These are phyloP conservation scores for Balearica regulorum DNA, from an alignment of 2,797 vertebrate genomes.

Conservation along the genomic window DNA sequence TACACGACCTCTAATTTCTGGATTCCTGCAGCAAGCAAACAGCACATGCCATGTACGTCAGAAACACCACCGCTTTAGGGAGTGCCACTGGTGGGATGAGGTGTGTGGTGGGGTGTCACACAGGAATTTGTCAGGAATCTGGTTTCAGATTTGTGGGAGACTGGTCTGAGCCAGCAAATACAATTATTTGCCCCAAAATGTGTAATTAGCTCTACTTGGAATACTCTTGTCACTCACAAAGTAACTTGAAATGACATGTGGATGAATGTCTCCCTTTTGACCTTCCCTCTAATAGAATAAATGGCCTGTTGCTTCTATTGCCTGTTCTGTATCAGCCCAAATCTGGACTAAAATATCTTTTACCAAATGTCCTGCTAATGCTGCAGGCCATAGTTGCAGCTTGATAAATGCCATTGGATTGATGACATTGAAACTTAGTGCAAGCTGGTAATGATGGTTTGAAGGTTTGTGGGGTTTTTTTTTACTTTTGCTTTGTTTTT, in stretches of 20 bases:
- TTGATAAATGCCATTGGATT: neutral
- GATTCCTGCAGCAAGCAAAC: neutral
- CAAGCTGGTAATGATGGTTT: neutral
- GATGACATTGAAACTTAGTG: neutral
- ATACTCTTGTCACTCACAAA: neutral
- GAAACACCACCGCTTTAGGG: neutral
- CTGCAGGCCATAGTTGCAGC: neutral
- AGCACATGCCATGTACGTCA: no score
- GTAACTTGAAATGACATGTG: neutral
- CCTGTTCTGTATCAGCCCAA: neutral
- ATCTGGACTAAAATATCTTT: neutral
- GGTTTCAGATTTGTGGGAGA: neutral
- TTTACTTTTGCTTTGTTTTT: neutral
- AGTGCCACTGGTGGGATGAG: neutral
- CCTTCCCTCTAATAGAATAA: neutral
- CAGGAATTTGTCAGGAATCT: neutral
- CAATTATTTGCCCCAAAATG: neutral
- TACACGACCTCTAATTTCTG: neutral
- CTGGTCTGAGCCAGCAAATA: neutral
- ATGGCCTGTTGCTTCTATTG: neutral
- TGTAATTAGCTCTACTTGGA: neutral
- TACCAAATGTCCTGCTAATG: neutral
- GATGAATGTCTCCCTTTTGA: neutral
- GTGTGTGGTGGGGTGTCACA: neutral
- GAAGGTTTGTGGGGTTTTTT: accelerated